Evolutionary conservation across 1,140 invertebrate species (phyloP).

Genomic region (Hycleus cichorii): DNA sequence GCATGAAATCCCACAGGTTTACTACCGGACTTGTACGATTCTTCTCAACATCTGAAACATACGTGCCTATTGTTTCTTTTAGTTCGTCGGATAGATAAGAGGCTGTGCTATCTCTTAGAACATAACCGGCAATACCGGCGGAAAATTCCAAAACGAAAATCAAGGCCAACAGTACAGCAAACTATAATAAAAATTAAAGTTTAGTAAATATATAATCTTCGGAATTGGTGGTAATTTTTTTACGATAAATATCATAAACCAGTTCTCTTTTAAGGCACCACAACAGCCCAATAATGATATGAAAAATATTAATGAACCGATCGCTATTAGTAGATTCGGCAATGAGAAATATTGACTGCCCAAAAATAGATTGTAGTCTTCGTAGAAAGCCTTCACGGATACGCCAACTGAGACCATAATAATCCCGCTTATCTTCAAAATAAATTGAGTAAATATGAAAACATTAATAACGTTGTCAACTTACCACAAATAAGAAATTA

Average conservation of each 20-base stretch:
- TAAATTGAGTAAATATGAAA: neutral
- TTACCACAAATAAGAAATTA: conserved; percentile 34
- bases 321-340: conserved; percentile 72
- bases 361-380: conserved; percentile 58
- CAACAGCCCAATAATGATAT: conserved; percentile 84
- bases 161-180: conserved; percentile 67
- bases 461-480: conserved; percentile 12
- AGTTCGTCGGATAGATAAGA: conserved; percentile 54
- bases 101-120: conserved; percentile 62
- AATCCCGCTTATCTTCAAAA: conserved; percentile 34
- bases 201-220: neutral
- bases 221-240: conserved; percentile 30
- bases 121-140: conserved; percentile 71
- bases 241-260: conserved; percentile 77
- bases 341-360: conserved; percentile 57
- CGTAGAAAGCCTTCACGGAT: conserved; percentile 55
- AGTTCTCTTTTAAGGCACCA: conserved; percentile 74
- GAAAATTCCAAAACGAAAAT: conserved; percentile 81
- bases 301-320: conserved; percentile 69
- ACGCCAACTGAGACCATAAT: conserved; percentile 63
- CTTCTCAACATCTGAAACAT: conserved; percentile 41
- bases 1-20: conserved; percentile 39
- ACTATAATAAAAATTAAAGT: conserved; percentile 48
- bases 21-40: conserved; percentile 22
- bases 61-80: conserved; percentile 56